phyloP scores from a whole-genome alignment of 2,113 vertebrate species.

The Elephas maximus region DNA sequence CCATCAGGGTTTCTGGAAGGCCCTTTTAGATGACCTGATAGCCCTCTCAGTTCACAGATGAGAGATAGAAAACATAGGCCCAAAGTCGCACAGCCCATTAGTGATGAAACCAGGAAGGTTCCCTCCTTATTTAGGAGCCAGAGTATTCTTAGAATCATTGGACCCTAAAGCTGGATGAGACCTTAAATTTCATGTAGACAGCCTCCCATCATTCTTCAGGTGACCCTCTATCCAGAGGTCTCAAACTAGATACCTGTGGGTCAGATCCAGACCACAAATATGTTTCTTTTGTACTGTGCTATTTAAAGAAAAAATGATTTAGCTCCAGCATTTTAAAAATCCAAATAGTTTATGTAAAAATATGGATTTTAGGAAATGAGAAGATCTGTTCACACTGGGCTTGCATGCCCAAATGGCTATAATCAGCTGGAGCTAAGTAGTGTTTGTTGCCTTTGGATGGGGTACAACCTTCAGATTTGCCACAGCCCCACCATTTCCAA shows the following conservation, averaged over 20 bases:
- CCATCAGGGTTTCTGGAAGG: too few species aligned
- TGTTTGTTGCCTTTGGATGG: background rate
- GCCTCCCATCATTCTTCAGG: background rate
- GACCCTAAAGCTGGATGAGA: background rate
- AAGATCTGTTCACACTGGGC: background rate
- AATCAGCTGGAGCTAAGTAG: background rate
- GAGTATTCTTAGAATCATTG: background rate
- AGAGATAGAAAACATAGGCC: background rate
- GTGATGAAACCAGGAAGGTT: background rate
- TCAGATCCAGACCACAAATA: background rate
- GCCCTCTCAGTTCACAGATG: constrained; percentile 14
- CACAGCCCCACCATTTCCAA: background rate
- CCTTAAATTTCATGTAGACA: background rate
- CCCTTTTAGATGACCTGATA: constrained; percentile 41
- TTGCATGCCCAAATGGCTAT: background rate
- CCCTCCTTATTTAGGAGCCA: background rate
- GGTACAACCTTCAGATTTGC: background rate
- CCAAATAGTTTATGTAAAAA: background rate
- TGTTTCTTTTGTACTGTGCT: background rate
- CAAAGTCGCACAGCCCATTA: constrained; percentile 25
- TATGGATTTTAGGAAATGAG: background rate
- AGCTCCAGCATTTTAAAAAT: background rate
- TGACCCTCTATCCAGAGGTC: background rate
- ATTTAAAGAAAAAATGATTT: background rate
- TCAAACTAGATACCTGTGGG: background rate